Evolutionary conservation across 2,113 vertebrate genomes (phyloP).

Genomic region (Planiliza haematocheilus): DNA sequence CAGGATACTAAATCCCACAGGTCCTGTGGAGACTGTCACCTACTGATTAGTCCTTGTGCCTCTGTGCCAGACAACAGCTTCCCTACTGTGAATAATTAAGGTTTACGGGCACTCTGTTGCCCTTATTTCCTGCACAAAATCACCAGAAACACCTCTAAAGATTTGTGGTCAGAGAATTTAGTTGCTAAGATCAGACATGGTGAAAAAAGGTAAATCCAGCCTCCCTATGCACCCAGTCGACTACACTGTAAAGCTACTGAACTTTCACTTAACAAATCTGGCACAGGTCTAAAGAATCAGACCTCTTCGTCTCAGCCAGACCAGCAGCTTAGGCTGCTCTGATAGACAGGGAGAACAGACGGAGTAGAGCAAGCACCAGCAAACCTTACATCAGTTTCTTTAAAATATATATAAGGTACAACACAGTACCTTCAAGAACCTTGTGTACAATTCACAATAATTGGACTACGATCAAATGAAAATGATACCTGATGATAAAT

Average conservation of each 20-base stretch:
- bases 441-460: not conserved
- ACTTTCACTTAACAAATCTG: slow-evolving; percentile 30
- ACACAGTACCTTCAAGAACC: not conserved
- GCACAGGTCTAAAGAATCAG: slow-evolving; percentile 15
- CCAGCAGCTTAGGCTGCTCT: not conserved
- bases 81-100: slow-evolving; percentile 68
- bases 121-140: slow-evolving; percentile 21
- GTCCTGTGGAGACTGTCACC: slow-evolving; percentile 55
- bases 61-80: slow-evolving; percentile 50
- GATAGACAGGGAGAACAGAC: not conserved
- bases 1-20: slow-evolving; percentile 40
- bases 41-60: slow-evolving; percentile 60
- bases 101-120: slow-evolving; percentile 30
- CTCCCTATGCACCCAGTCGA: not conserved
- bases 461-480: no score
- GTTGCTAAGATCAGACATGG: slow-evolving; percentile 33
- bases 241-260: slow-evolving; percentile 13
- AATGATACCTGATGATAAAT: no score
- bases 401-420: not conserved
- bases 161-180: slow-evolving; percentile 8
- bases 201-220: slow-evolving; percentile 2
- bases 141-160: not conserved
- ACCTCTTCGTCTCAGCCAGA: not conserved
- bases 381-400: not conserved
- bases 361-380: not conserved